A percentile compares a stretch with the other conserved stretches of the same genome.
phyloP scores from a whole-genome alignment of 2,888 invertebrate species.

The Tineola bisselliella region DNA sequence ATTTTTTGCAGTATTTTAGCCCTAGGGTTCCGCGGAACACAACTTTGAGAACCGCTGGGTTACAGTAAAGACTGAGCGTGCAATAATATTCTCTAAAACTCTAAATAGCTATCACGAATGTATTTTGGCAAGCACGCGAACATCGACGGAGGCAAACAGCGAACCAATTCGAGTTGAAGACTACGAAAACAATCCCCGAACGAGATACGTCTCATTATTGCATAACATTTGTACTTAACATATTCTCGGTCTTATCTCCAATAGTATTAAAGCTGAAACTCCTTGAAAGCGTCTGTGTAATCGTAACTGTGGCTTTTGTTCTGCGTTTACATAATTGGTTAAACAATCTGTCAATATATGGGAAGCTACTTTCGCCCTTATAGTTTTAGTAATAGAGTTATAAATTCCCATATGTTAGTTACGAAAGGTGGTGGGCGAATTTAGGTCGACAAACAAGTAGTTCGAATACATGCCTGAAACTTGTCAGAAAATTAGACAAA shows the following conservation, averaged over 20 bases:
- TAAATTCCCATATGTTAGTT: background rate
- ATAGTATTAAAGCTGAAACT: background rate
- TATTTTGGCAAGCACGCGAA: slow-evolving; percentile 4
- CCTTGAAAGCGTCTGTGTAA: background rate
- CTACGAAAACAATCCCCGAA: background rate
- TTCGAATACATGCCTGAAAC: background rate
- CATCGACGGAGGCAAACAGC: background rate
- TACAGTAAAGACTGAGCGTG: background rate
- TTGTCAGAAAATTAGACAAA: background rate
- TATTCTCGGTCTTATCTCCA: background rate
- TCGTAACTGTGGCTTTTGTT: background rate
- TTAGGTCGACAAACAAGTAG: slow-evolving; percentile 1
- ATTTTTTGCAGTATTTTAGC: too few relatives aligned
- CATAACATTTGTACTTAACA: background rate
- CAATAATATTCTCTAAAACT: background rate
- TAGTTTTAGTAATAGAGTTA: background rate
- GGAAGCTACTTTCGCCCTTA: background rate
- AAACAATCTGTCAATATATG: background rate
- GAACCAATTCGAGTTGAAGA: slow-evolving; percentile 1
- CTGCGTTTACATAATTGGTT: background rate
- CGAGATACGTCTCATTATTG: background rate
- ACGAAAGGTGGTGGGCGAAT: background rate
- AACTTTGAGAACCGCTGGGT: too few relatives aligned
- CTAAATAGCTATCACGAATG: slow-evolving; percentile 8
- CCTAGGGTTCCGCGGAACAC: too few relatives aligned